These are phyloP conservation scores for Dryobotodes eremita DNA, from an alignment of 2,888 invertebrate species.

Conservation along the genomic window DNA sequence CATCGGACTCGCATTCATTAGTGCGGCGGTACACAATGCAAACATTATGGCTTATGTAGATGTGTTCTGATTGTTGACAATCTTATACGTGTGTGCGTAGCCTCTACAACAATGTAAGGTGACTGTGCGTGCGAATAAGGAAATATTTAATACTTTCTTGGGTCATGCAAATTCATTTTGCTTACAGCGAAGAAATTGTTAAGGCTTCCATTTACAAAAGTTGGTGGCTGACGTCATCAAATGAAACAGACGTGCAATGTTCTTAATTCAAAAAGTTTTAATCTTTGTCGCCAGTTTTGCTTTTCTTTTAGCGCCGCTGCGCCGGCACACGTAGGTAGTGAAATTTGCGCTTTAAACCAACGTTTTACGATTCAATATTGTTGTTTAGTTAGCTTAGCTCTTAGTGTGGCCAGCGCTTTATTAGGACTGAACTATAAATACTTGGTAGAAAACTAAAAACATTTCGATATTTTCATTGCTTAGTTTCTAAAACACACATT, in stretches of 20 bases:
- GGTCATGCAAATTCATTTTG: conserved; percentile 49
- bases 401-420: background rate
- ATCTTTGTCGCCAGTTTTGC: conserved; percentile 3
- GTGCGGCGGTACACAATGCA: conserved; percentile 67
- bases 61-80: conserved; percentile 68
- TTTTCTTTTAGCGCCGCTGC: background rate
- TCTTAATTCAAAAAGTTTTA: conserved; percentile 48
- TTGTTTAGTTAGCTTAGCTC: background rate
- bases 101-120: conserved; percentile 51
- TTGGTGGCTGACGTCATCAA: conserved; percentile 46
- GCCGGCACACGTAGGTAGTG: background rate
- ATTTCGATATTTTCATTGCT: background rate
- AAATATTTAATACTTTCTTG: conserved; percentile 64
- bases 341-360: background rate
- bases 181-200: conserved; percentile 32
- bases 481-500: conserved; percentile 3
- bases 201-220: conserved; percentile 39
- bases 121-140: conserved; percentile 40
- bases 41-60: conserved; percentile 68
- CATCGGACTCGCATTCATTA: conserved; percentile 68
- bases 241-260: conserved; percentile 38
- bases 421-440: background rate
- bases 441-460: background rate
- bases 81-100: conserved; percentile 50
- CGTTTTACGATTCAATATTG: background rate